phyloP scores from a whole-genome alignment of 2,888 invertebrate genomes.

The Drosophila stalkeri region DNA sequence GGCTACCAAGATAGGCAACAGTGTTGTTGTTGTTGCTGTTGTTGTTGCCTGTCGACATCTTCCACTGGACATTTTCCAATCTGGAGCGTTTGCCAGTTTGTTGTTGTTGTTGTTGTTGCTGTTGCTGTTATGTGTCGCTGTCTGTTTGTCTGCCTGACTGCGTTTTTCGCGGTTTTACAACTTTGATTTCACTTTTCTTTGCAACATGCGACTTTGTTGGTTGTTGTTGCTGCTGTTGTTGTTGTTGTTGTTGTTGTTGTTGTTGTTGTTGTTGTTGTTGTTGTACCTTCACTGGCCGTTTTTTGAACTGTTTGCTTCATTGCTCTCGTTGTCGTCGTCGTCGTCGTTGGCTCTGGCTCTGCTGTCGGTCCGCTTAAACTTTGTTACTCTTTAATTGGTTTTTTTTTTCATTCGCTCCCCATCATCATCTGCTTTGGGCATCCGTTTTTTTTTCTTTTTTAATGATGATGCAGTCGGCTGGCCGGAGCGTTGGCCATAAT shows the following conservation, averaged over 20 bases:
- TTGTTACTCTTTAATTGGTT: conserved; percentile 81
- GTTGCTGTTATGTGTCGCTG: conserved; percentile 69
- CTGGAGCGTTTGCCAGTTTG: conserved; percentile 55
- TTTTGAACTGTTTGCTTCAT: conserved; percentile 75
- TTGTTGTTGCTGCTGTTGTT: no score
- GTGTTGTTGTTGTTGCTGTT: conserved; percentile 1
- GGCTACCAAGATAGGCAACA: conserved; percentile 48
- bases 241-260: conserved; percentile 47
- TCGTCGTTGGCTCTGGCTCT: conserved; percentile 10
- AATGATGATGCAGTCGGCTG: conserved; percentile 66
- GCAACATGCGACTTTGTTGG: conserved; percentile 73
- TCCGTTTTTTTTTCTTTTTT: conserved; percentile 53
- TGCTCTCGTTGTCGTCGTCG: conserved; percentile 63
- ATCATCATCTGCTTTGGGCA: conserved; percentile 73
- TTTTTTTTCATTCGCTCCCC: conserved; percentile 59
- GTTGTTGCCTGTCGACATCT: conserved; percentile 67
- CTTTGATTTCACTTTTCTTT: conserved; percentile 81
- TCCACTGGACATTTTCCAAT: conserved; percentile 70
- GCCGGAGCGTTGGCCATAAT: conserved; percentile 69
- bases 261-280: conserved; percentile 53
- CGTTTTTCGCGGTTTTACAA: conserved; percentile 81
- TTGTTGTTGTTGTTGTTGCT: conserved; percentile 35
- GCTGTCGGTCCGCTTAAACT: conserved; percentile 69
- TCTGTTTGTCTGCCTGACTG: conserved; percentile 72
- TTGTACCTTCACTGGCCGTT: conserved; percentile 78